A percentile compares a stretch with the other conserved stretches of the same genome.
Evolutionary conservation across 1,140 invertebrate genomes (phyloP).

Genomic region (Calosoma granatense): DNA sequence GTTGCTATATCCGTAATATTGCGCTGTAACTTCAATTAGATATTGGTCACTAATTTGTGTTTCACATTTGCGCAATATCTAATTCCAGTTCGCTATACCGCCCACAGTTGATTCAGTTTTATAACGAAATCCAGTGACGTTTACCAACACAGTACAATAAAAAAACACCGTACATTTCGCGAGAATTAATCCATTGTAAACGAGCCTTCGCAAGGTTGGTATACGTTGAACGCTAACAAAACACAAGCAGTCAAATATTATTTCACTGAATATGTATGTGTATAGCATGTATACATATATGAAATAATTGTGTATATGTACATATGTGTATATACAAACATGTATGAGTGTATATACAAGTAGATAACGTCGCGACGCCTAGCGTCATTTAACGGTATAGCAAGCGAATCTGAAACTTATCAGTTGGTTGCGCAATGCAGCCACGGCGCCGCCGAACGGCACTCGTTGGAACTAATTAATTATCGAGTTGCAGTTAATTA

Average conservation of each 20-base stretch:
- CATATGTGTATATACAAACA: too few species aligned
- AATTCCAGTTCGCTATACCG: too few species aligned
- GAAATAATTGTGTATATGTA: too few species aligned
- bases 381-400: too few species aligned
- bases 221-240: too few species aligned
- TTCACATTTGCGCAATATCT: too few species aligned
- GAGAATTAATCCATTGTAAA: neutral
- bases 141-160: neutral
- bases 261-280: neutral
- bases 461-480: constrained; percentile 33
- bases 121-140: neutral
- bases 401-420: neutral
- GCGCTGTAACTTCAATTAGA: too few species aligned
- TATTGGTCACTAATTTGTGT: too few species aligned
- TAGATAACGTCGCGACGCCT: too few species aligned
- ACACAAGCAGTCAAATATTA: neutral
- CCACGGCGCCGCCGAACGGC: constrained; percentile 23
- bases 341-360: too few species aligned
- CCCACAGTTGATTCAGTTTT: neutral
- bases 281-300: neutral
- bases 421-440: neutral
- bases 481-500: constrained; percentile 33
- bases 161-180: neutral
- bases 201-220: neutral
- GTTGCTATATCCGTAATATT: too few species aligned